Base-by-base conservation (phyloP, 2,113 vertebrate species). In the Esox niger region DNA sequence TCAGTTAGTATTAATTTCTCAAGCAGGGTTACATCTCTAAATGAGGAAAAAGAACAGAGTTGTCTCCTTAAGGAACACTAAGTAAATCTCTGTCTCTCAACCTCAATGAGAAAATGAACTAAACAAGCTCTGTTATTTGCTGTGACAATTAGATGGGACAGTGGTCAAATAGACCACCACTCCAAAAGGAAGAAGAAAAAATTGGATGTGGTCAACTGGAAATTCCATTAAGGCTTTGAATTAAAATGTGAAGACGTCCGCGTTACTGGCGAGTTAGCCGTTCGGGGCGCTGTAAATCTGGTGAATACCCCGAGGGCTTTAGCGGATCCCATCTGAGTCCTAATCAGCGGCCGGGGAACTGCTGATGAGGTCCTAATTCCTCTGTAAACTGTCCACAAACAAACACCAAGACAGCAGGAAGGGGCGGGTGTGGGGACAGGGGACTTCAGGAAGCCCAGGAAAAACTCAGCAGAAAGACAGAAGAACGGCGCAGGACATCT, bases 131-230 rank as follows among this genome's bases (percentile, higher is more conserved):
- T 62, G 62, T 46, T 59, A 69, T 75, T 70, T 20, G 29, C 26
- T 15, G 61, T 64, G 59, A 54, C 71, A 75, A 74, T 75, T 77
- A 79, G 62, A 26, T 52, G 49, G 61, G 62, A 65, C 71, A 66
- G 49, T 70, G 32, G 25, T 62, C 64, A 65, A 61, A 73, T 69
- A 68, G 74, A 71, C 69, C 25, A 68, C 32, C 31, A 47, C 66
- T 59, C 38, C 65, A 35, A 43, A 23, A 25, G 21, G n/a, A 46
- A 38, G 38, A 29, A 2, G 23, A 29, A 58, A 70, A 68, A 73
- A 76, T 77, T 76, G 78, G 69, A 83, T 62, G 64, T 75, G 79
- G 79, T 77, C 79, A 77, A 77, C 63, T 79, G 76, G 79, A 79
- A 79, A 77, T 80, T 77, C 81, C 73, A 80, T 79, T 77, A 81